Percentiles rank a stretch among this genome's conserved stretches.
These are phyloP conservation scores for Augochlora pura DNA, from an alignment of 1,140 invertebrate species.

Conservation along the genomic window DNA sequence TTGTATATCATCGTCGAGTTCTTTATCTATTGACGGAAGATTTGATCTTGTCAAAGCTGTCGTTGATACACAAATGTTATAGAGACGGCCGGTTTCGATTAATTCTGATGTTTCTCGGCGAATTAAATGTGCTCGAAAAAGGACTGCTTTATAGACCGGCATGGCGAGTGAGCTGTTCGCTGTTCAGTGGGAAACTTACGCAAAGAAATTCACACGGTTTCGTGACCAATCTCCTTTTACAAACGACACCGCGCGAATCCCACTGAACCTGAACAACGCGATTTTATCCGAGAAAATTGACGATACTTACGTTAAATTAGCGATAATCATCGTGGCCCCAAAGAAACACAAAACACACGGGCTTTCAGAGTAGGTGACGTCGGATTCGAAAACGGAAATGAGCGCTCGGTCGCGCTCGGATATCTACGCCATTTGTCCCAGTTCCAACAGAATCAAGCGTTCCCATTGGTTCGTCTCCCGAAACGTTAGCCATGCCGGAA, in stretches of 20 bases:
- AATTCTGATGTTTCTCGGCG: conserved; percentile 9
- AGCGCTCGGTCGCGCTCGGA: conserved; percentile 58
- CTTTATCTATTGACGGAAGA: not conserved
- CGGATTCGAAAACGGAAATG: conserved; percentile 75
- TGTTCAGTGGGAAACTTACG: conserved; percentile 45
- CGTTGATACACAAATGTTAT: not conserved
- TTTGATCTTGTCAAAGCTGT: conserved; percentile 2
- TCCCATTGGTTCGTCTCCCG: not conserved
- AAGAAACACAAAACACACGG: conserved; percentile 76
- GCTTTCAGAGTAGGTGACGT: conserved; percentile 75
- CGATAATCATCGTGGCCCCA: conserved; percentile 76
- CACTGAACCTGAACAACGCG: no score
- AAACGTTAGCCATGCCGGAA: conserved; percentile 28
- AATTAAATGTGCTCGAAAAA: conserved; percentile 19
- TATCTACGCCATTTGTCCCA: conserved; percentile 35
- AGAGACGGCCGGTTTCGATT: not conserved
- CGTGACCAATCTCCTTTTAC: conserved; percentile 62
- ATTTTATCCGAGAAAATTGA: not conserved
- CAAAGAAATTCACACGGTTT: conserved; percentile 63
- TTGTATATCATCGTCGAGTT: not conserved
- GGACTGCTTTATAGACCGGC: conserved; percentile 53
- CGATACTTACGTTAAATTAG: conserved; percentile 76
- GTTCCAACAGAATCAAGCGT: conserved; percentile 16
- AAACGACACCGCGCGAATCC: conserved; percentile 59
- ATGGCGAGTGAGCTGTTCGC: conserved; percentile 35